phyloP scores from a whole-genome alignment of 1,140 invertebrate genomes.

The Mercenaria mercenaria region DNA sequence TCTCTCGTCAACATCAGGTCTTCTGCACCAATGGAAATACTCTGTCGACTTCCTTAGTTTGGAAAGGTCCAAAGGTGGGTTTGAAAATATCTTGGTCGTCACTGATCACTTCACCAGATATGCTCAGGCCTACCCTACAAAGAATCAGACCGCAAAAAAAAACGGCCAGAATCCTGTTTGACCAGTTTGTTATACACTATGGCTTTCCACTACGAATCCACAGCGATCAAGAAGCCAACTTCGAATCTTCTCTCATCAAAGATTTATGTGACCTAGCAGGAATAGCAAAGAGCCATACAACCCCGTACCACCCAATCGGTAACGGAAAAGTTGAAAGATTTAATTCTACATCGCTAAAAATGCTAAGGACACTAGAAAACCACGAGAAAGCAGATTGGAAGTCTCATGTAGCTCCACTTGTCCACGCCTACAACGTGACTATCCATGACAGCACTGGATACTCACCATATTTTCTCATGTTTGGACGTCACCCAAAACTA shows the following conservation, averaged over 20 bases:
- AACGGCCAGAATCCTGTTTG: background rate
- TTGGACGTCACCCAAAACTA: too few relatives aligned
- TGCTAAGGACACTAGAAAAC: background rate
- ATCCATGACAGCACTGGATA: too few relatives aligned
- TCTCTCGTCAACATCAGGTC: background rate
- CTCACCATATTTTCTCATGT: too few relatives aligned
- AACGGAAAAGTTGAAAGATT: background rate
- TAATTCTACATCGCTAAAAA: background rate
- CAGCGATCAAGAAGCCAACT: background rate
- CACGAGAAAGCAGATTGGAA: background rate
- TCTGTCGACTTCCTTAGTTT: background rate
- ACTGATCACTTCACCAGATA: conserved; percentile 4
- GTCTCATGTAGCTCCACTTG: background rate
- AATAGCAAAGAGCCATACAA: background rate
- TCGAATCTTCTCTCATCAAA: background rate
- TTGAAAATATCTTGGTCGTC: background rate
- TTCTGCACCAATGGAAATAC: background rate
- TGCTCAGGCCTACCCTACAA: background rate
- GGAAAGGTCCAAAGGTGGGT: background rate
- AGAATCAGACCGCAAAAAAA: background rate
- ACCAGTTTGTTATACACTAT: background rate
- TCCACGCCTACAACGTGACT: background rate
- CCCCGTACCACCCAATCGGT: background rate
- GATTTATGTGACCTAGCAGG: background rate
- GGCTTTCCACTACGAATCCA: background rate